These are phyloP conservation scores for Probosciger aterrimus DNA, from an alignment of 2,113 vertebrate species.

Conservation along the genomic window DNA sequence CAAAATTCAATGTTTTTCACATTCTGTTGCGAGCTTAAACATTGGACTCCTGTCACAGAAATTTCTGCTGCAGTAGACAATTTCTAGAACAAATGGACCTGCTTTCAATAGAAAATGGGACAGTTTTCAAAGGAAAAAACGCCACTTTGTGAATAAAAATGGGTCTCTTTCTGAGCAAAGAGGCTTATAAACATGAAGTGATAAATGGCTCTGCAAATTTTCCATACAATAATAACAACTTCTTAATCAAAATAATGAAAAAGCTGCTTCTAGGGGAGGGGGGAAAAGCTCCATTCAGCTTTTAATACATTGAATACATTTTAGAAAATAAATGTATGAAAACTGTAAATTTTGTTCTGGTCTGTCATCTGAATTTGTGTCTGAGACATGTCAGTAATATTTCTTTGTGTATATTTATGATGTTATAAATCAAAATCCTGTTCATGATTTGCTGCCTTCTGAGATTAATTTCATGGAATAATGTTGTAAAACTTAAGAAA, in stretches of 20 bases:
- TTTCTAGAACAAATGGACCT: slow-evolving; percentile 28
- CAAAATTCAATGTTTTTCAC: slow-evolving; percentile 24
- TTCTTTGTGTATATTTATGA: not conserved
- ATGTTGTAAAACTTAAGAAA: not conserved
- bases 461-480: not conserved
- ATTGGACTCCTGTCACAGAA: slow-evolving; percentile 24
- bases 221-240: not conserved
- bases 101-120: slow-evolving; percentile 41
- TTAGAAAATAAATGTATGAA: not conserved
- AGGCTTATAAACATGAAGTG: slow-evolving; percentile 4
- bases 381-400: not conserved
- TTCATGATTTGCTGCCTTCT: not conserved
- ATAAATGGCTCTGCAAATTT: slow-evolving; percentile 24
- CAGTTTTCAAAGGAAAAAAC: slow-evolving; percentile 24
- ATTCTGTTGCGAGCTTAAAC: not conserved
- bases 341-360: not conserved
- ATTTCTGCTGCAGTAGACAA: slow-evolving; percentile 28
- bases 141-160: slow-evolving; percentile 31
- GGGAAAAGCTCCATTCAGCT: not conserved
- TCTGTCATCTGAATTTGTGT: not conserved
- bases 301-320: not conserved
- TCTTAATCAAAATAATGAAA: slow-evolving; percentile 41
- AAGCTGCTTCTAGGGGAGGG: not conserved
- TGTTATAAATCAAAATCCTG: not conserved
- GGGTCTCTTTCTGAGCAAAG: not conserved